A percentile compares a stretch with the other conserved stretches of the same genome.
Conservation (phyloP, 2,113 vertebrate species). For the Oxyura jamaicensis region DNA sequence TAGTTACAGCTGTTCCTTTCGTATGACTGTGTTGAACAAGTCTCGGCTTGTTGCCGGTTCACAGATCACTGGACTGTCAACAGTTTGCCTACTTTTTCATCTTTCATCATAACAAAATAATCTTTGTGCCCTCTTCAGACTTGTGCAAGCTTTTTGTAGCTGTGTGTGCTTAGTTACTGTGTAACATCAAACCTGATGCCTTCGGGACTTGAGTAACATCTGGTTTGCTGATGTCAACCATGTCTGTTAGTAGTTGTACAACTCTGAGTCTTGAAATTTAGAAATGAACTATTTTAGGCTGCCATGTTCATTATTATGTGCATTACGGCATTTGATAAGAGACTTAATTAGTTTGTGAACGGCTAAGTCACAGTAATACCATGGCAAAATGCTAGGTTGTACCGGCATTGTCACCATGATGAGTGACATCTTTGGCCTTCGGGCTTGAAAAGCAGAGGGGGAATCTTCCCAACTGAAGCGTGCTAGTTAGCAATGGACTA, state of each 20-base stretch:
- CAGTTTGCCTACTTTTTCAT: neutral
- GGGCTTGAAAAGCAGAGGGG: neutral
- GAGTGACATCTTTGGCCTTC: neutral
- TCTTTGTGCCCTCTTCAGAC: neutral
- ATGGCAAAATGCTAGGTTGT: neutral
- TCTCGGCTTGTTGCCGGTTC: neutral
- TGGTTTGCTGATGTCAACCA: neutral
- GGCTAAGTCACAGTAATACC: neutral
- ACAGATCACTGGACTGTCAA: neutral
- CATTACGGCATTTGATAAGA: neutral
- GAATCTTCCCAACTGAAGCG: neutral
- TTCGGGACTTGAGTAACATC: neutral
- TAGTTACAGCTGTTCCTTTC: neutral
- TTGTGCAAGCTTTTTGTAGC: neutral
- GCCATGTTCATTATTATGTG: neutral
- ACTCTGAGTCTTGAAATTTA: neutral
- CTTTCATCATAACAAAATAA: neutral
- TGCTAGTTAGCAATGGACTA: neutral
- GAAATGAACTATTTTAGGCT: neutral
- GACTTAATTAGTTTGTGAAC: neutral
- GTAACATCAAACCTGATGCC: neutral
- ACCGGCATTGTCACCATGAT: neutral
- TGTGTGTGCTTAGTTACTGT: accelerated
- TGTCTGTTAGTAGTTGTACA: neutral
- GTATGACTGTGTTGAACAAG: neutral